Evolutionary conservation across 2,797 vertebrate genomes (phyloP), one percentile per base, ranked within the genome.

Genomic region (Myripristis jacobus): DNA sequence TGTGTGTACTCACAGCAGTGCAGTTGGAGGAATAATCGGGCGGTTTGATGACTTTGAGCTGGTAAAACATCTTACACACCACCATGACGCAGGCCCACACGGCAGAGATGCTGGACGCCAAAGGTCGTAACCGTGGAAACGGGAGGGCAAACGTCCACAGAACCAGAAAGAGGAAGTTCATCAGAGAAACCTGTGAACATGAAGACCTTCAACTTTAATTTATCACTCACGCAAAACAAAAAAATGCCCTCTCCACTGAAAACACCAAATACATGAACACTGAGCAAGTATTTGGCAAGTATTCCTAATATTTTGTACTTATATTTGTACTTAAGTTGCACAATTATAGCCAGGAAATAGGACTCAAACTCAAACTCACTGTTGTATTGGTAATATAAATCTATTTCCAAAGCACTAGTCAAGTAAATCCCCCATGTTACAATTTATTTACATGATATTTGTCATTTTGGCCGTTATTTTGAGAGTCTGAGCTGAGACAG

Each of bases 41-140:
- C 0, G 94, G 94, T 47, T 93, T 91, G 57, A 95, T 91, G 47
- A 94, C 89, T 83, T 94, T 94, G 66, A 95, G 89, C 84, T 95
- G 95, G 83, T 95, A 95, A 81, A 94, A 93, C 94, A 94, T 95
- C 84, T 95, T 94, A 74, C 92, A 94, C 78, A 94, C 92, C 65
- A 94, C 93, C 87, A 92, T 92, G 66, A 93, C 79, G 6, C 93
- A 94, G 2, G 93, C 94, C 95, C 94, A 94, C 6, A 94, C 89
- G 0, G 94, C 89, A 4, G 92, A 95, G 29, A 94, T 70, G 12
- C 81, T 90, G 66, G 93, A 92, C 1, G 93, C 90, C 1, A 86
- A 5, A 1, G 90, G 93, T 5, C 89, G 90, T 9, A 95, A 64
- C 36, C 84, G 88, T 15, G 93, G 82, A 25, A 89, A 93, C 0